Evolutionary conservation across 2,888 invertebrate species (phyloP), one percentile per base, ranked within the genome.

Genomic region (Diplazon laetatorius): DNA sequence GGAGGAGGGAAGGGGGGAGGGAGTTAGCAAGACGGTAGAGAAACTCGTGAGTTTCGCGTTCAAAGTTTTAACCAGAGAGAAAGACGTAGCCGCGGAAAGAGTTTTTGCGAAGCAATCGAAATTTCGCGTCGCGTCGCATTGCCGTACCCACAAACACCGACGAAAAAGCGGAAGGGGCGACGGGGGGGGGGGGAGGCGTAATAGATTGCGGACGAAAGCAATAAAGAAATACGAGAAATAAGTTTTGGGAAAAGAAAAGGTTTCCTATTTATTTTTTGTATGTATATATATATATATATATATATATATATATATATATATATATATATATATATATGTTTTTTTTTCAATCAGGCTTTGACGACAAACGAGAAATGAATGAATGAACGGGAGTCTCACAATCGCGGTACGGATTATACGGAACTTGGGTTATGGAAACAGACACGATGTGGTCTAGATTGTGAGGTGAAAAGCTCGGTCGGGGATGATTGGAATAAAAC

Each of bases 41-140:
- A 63, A 78, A 72, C 52, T 59, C 30, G 74, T 52, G 37, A 30
- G 44, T 52, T 46, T 60, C 52, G 68, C 20, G 59, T 57, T 55
- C 70, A 75, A 74, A 80, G 42, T 71, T 78, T 71, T 25, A 55
- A 48, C 30, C 22, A 30, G 6, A 42, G n/a, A 42, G 12, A 30
- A 52, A 52, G 52, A 52, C 22, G 22, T 8, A 50, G 22, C 10
- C 20, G 20, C 50, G 50, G 20, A 25, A 25, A 70, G 74, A 78
- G 70, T 78, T 78, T n/a, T 78, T 74, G 70, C 74, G 65, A 74
- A 74, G 78, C 74, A 74, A 78, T 78, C 78, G 74, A 74, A 78
- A 78, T 78, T 74, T 74, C 65, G n/a, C 69, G 70, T 74, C 74
- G 74, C 78, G 74, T 76, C 57, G 72, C 50, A 50, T 39, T 52